Conservation (phyloP, 2,888 invertebrate genomes). For the Amiota minor region DNA sequence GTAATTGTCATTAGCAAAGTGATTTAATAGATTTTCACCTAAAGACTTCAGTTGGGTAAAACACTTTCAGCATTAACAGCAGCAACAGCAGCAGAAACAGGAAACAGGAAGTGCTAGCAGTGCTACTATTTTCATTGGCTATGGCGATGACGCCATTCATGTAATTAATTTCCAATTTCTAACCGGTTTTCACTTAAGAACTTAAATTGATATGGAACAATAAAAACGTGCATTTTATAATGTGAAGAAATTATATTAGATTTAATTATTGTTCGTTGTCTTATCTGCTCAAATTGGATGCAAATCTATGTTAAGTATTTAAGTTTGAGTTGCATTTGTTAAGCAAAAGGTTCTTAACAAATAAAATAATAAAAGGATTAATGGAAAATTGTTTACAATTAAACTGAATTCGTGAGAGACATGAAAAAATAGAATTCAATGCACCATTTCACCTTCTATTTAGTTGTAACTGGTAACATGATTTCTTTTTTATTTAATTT, state of each 20-base stretch:
- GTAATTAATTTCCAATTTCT: slow-evolving; percentile 28
- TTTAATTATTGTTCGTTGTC: slow-evolving; percentile 5
- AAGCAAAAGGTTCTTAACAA: no score
- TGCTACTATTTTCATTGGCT: background rate
- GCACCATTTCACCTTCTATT: no score
- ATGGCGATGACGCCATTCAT: background rate
- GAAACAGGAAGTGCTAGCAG: slow-evolving; percentile 8
- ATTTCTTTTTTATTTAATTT: no score
- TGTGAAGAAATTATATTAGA: slow-evolving; percentile 9
- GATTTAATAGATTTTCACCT: slow-evolving; percentile 1
- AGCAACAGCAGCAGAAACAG: slow-evolving; percentile 1
- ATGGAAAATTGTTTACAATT: no score
- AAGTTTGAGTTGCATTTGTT: no score
- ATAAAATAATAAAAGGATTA: no score
- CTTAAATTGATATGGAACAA: background rate
- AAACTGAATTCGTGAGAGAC: no score
- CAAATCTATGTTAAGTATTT: no score
- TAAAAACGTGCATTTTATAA: background rate
- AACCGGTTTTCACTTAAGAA: slow-evolving; percentile 9
- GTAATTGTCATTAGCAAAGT: slow-evolving; percentile 7
- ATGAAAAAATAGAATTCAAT: no score
- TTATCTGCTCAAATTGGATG: background rate
- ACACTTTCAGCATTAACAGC: slow-evolving; percentile 2
- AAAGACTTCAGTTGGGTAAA: background rate
- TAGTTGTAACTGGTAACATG: no score